These are phyloP conservation scores for Lumbricus terrestris DNA, from an alignment of 2,888 invertebrate genomes.

Conservation along the genomic window DNA sequence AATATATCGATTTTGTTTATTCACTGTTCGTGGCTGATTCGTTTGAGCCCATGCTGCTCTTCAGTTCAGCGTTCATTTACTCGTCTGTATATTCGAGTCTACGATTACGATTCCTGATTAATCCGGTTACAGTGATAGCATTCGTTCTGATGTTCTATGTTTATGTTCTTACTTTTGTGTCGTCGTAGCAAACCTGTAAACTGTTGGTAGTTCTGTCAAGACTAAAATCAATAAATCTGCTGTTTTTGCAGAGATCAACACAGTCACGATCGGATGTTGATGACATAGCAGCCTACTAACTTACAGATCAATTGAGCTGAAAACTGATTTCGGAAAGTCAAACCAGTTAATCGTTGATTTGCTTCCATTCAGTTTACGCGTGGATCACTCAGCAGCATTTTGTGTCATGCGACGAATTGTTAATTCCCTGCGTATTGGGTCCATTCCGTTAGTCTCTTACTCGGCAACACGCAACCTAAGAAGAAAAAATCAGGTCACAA, in stretches of 20 bases:
- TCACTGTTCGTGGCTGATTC: constrained; percentile 48
- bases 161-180: neutral
- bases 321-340: neutral
- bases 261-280: neutral
- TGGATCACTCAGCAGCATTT: neutral
- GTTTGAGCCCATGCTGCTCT: constrained; percentile 25
- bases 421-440: neutral
- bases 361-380: neutral
- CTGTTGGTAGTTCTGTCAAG: neutral
- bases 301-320: neutral
- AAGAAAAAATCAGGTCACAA: neutral
- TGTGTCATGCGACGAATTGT: too few species aligned
- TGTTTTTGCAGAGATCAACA: neutral
- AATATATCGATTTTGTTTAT: constrained; percentile 44
- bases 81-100: too few species aligned
- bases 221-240: neutral
- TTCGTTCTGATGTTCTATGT: too few species aligned
- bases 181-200: neutral
- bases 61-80: neutral
- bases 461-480: too few species aligned
- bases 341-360: neutral
- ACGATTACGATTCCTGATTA: neutral
- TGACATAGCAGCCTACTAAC: neutral
- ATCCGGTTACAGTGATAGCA: neutral
- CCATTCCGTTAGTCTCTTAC: neutral